Evolutionary conservation across 2,113 vertebrate genomes (phyloP).

Genomic region (Rutilus rutilus): DNA sequence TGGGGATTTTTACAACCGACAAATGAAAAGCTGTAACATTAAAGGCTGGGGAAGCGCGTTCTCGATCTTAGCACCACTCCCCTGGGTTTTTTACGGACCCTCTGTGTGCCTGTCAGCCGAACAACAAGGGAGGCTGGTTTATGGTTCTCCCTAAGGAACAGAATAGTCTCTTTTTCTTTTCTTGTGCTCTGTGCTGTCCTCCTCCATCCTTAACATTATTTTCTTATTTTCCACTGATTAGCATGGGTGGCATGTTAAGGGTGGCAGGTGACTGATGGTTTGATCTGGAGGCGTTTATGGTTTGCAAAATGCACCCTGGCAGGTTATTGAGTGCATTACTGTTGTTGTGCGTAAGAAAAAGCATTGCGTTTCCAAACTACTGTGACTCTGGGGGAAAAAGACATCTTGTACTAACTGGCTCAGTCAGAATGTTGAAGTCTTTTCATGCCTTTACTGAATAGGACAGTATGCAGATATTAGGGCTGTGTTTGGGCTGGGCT

Average conservation of each 20-base stretch:
- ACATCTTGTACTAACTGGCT: not conserved
- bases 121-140: slow-evolving; percentile 31
- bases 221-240: slow-evolving; percentile 15
- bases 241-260: not conserved
- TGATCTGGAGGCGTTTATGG: slow-evolving; percentile 20
- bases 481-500: no score
- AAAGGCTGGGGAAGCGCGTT: slow-evolving; percentile 21
- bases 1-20: not conserved
- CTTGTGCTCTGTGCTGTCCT: not conserved
- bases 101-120: slow-evolving; percentile 26
- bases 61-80: slow-evolving; percentile 5
- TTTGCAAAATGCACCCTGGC: not conserved
- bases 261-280: slow-evolving; percentile 42
- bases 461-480: no score
- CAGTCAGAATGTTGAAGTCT: no score
- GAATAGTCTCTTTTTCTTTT: slow-evolving; percentile 23
- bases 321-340: slow-evolving; percentile 40
- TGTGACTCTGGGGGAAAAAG: not conserved
- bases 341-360: slow-evolving; percentile 25
- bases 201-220: not conserved
- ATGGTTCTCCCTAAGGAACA: slow-evolving; percentile 13
- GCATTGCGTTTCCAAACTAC: not conserved
- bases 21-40: slow-evolving; percentile 35
- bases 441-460: no score
- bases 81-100: slow-evolving; percentile 38